Percentiles rank a stretch among this genome's conserved stretches.
These are phyloP conservation scores for Aspidoscelis tigris DNA, from an alignment of 2,113 vertebrate species.

Conservation along the genomic window DNA sequence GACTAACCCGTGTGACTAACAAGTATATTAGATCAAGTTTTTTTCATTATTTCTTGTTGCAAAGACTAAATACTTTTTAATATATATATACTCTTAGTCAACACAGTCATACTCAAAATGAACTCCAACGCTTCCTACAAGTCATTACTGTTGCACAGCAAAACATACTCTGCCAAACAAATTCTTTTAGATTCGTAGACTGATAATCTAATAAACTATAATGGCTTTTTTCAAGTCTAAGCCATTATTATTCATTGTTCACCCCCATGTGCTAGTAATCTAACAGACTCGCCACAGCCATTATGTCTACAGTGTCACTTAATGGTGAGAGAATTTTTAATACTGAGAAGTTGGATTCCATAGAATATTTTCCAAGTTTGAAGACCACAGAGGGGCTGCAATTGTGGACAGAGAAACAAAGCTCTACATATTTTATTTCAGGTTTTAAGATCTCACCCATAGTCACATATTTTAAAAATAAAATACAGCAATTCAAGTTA, in stretches of 20 bases:
- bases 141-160: conserved; percentile 22
- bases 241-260: conserved; percentile 39
- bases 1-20: too few relatives aligned
- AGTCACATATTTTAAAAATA: conserved; percentile 10
- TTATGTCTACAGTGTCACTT: conserved; percentile 50
- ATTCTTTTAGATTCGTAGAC: conserved; percentile 44
- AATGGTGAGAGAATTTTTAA: conserved; percentile 29
- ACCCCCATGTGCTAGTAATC: conserved; percentile 34
- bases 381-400: conserved; percentile 17
- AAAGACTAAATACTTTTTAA: neutral
- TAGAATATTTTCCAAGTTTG: conserved; percentile 24
- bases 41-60: neutral
- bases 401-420: conserved; percentile 26
- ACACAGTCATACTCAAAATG: neutral
- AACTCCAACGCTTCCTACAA: conserved; percentile 6
- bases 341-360: conserved; percentile 40
- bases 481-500: neutral
- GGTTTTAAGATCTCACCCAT: conserved; percentile 31
- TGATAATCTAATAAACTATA: conserved; percentile 55
- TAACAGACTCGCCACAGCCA: conserved; percentile 48
- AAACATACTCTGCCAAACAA: conserved; percentile 21
- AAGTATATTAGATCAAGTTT: neutral
- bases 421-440: conserved; percentile 34
- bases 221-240: conserved; percentile 55
- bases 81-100: conserved; percentile 8